Percentiles rank a stretch among this genome's conserved stretches.
phyloP scores from a whole-genome alignment of 1,140 invertebrate species.

The Anthonomus grandis region DNA sequence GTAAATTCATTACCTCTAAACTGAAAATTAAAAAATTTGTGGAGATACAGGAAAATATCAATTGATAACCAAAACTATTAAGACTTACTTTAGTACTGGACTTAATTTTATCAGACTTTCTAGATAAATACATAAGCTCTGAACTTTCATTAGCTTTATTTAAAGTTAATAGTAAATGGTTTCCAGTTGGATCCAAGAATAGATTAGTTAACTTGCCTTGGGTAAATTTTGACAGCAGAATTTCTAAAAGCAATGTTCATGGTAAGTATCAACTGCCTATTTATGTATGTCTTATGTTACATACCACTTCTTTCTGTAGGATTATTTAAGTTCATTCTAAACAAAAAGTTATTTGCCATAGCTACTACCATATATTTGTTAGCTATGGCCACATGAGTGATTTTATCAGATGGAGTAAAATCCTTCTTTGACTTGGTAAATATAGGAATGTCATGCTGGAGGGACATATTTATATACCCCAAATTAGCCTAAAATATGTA shows the following conservation, averaged over 20 bases:
- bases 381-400: slow-evolving; percentile 76
- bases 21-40: slow-evolving; percentile 8
- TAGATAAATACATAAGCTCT: slow-evolving; percentile 77
- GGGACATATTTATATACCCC: slow-evolving; percentile 66
- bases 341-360: slow-evolving; percentile 77
- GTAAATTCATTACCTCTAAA: slow-evolving; percentile 84
- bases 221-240: slow-evolving; percentile 59
- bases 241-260: slow-evolving; percentile 51
- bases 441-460: slow-evolving; percentile 69
- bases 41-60: neutral
- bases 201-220: slow-evolving; percentile 66
- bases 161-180: slow-evolving; percentile 78
- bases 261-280: neutral
- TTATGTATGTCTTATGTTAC: too few relatives aligned
- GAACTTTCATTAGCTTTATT: slow-evolving; percentile 59
- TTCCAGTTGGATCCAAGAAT: slow-evolving; percentile 83
- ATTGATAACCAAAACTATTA: neutral
- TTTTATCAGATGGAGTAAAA: slow-evolving; percentile 69
- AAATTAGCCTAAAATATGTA: slow-evolving; percentile 53
- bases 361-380: slow-evolving; percentile 81
- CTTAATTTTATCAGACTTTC: slow-evolving; percentile 53
- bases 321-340: slow-evolving; percentile 78
- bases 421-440: slow-evolving; percentile 77
- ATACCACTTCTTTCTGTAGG: slow-evolving; percentile 75
- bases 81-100: slow-evolving; percentile 46